phyloP scores from a whole-genome alignment of 2,888 invertebrate species.

The Tineola bisselliella region DNA sequence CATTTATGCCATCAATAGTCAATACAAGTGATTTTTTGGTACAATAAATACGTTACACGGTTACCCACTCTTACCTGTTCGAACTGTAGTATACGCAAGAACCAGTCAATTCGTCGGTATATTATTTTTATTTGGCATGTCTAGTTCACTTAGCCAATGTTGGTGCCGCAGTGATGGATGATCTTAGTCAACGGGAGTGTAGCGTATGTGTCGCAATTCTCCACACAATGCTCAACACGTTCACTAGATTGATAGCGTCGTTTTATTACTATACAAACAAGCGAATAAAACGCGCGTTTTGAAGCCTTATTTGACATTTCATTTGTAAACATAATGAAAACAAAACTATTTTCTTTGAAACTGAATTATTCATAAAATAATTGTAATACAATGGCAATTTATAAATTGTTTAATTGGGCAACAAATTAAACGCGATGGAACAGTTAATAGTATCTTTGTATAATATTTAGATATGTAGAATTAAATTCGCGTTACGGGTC shows the following conservation, averaged over 20 bases:
- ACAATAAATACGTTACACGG: too few species aligned
- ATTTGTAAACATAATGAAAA: too few species aligned
- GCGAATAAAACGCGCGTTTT: not conserved
- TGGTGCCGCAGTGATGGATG: constrained; percentile 19
- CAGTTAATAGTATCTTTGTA: not conserved
- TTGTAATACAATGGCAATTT: too few species aligned
- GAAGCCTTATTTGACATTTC: too few species aligned
- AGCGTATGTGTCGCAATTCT: constrained; percentile 24
- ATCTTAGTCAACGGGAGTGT: constrained; percentile 22
- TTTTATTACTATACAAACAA: not conserved
- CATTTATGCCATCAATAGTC: too few species aligned
- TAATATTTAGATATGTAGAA: not conserved
- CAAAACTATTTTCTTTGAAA: too few species aligned
- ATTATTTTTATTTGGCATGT: not conserved
- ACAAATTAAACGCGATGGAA: too few species aligned
- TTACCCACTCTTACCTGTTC: not conserved
- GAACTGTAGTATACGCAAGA: not conserved
- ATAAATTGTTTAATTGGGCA: too few species aligned
- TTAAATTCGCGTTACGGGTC: constrained; percentile 17
- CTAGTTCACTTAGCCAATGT: constrained; percentile 5
- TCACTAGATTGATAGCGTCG: constrained; percentile 28
- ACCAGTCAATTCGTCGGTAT: not conserved
- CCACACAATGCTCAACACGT: constrained; percentile 25
- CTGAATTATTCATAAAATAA: too few species aligned
- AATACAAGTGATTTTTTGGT: too few species aligned